These are phyloP conservation scores for Crotophaga sulcirostris DNA, from an alignment of 2,113 vertebrate species.

Conservation along the genomic window DNA sequence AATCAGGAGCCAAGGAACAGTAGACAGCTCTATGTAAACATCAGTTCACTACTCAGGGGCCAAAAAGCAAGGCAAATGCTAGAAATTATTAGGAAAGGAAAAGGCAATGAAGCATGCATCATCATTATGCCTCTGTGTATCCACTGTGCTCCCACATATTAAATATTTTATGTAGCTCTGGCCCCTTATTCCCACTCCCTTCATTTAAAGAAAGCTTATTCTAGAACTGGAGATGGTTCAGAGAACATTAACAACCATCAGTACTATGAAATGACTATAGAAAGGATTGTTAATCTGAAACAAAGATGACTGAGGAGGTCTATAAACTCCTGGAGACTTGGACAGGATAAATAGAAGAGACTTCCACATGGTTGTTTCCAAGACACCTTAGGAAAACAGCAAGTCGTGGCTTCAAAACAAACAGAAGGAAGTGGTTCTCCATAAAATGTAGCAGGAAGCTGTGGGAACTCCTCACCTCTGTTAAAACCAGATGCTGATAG, in stretches of 20 bases:
- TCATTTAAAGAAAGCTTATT: background rate
- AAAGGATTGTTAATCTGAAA: background rate
- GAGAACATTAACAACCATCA: background rate
- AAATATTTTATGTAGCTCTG: background rate
- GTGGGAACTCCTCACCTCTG: background rate
- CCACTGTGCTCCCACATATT: background rate
- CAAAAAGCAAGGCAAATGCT: background rate
- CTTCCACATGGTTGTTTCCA: background rate
- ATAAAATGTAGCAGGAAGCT: background rate
- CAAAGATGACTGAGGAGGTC: background rate
- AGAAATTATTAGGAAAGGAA: background rate
- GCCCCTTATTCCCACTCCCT: background rate
- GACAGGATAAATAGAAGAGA: background rate
- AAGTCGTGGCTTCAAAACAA: constrained; percentile 5
- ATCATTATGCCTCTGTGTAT: background rate
- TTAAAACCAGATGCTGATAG: background rate
- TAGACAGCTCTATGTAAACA: background rate
- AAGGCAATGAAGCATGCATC: background rate
- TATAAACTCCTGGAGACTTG: background rate
- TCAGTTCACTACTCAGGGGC: background rate
- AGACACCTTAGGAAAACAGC: background rate
- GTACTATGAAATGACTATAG: background rate
- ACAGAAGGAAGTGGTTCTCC: background rate
- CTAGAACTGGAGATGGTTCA: background rate
- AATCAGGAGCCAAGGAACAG: background rate